Evolutionary conservation across 2,797 vertebrate genomes (phyloP), one percentile per base, ranked within the genome.

Genomic region (Chrysocyon brachyurus): DNA sequence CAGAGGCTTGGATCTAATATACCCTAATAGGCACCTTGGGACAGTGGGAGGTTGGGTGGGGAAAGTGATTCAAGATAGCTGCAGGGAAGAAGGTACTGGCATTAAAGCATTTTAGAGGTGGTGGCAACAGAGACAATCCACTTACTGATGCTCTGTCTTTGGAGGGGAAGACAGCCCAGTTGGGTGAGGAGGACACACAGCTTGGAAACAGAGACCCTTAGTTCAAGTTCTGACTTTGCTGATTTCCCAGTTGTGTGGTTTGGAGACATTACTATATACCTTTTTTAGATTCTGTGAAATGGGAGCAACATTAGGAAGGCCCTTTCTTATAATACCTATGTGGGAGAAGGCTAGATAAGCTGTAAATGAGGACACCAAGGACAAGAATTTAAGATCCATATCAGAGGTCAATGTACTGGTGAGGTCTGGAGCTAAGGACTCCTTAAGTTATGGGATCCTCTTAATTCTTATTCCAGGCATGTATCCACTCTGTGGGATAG

Each of bases 171-270:
- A 31, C 26, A 46, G 85, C 14, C 31, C 24, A 21, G 11, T 4
- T 1, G 19, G 52, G 11, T 0, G 9, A 78, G 54, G 26, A 49
- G n/a, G 54, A 9, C 36, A 14, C 0, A 6, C 19, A 16, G 56
- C 16, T 59, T 36, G 83, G 73, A 79, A 82, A 31, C 59, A 81
- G 24, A 81, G 68, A 64, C 57, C 19, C 52, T 5, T 40, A 19
- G n/a, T 84, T 92, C 52, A n/a, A 77, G 56, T 56, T 94, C 86
- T 63, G 36, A 81, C 21, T 19, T 83, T 16, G 64, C 17, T 22
- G 5, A 57, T 91, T 91, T 46, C 22, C 31, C 70, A 26, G 19
- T 33, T 17, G 63, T n/a, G 15, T 61, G 64, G 36, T 54, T 68
- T 70, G 0, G 46, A 54, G 40, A 54, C 31, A 61, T 89, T 14